Evolutionary conservation across 2,797 vertebrate species (phyloP).

Genomic region (Falco peregrinus): DNA sequence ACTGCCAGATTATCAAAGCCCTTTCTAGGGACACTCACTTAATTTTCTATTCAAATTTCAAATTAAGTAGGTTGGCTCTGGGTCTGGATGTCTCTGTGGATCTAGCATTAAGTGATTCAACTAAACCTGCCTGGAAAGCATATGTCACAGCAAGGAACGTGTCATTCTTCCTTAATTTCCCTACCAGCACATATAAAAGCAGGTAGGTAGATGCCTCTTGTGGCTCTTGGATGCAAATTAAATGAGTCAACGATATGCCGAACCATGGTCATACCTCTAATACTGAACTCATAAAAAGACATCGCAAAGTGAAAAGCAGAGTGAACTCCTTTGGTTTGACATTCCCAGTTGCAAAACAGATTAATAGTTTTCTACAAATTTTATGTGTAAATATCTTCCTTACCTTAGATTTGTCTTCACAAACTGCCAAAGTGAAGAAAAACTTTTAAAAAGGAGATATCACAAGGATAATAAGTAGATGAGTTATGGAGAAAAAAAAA

Average conservation of each 20-base stretch:
- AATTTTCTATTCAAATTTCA: constrained; percentile 60
- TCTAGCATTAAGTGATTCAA: constrained; percentile 50
- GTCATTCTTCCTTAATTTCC: constrained; percentile 31
- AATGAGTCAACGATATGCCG: background rate
- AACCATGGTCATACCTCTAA: background rate
- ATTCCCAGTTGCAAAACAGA: background rate
- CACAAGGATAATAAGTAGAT: background rate
- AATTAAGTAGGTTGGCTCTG: constrained; percentile 45
- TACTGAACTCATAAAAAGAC: background rate
- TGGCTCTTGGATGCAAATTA: constrained; percentile 37
- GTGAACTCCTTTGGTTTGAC: background rate
- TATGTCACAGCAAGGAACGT: constrained; percentile 37
- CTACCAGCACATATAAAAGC: constrained; percentile 18
- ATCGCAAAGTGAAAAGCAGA: background rate
- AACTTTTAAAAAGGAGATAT: background rate
- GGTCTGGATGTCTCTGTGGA: constrained; percentile 45
- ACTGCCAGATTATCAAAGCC: constrained; percentile 37
- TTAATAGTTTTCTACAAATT: background rate
- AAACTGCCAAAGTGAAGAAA: background rate
- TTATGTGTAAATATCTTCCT: constrained; percentile 1
- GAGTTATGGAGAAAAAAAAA: constrained; percentile 17
- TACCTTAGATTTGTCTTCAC: background rate
- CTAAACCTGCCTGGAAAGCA: constrained; percentile 40
- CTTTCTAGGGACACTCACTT: constrained; percentile 44
- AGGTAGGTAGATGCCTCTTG: background rate